These are phyloP conservation scores for Tolypeutes matacus DNA, from an alignment of 2,797 vertebrate species.

Conservation along the genomic window DNA sequence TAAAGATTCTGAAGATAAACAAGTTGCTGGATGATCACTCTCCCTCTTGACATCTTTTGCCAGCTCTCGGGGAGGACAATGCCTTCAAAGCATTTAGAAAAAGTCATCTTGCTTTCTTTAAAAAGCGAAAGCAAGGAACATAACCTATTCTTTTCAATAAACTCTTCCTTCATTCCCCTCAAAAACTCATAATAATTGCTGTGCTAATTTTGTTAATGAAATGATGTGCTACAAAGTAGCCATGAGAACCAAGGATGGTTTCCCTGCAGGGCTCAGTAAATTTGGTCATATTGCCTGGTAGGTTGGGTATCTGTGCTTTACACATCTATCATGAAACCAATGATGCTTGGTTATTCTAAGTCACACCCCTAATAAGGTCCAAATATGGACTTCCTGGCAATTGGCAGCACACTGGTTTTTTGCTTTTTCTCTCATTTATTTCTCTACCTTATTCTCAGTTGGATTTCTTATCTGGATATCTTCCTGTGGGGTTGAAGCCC, in stretches of 20 bases:
- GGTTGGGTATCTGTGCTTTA: constrained; percentile 37
- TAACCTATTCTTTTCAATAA: constrained; percentile 36
- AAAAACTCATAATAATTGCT: constrained; percentile 55
- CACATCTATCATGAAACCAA: constrained; percentile 33
- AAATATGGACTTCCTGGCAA: constrained; percentile 24
- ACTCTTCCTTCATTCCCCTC: not conserved
- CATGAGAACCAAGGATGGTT: not conserved
- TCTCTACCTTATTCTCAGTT: not conserved
- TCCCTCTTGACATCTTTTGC: not conserved
- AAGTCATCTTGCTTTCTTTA: not conserved
- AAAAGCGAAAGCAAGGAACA: constrained; percentile 10
- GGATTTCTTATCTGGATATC: not conserved
- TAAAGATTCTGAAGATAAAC: not conserved
- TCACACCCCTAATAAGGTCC: constrained; percentile 25
- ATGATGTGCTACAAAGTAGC: not conserved
- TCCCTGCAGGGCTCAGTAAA: not conserved
- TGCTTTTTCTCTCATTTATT: not conserved
- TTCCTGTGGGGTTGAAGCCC: not conserved
- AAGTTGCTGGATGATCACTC: not conserved
- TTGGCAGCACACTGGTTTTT: not conserved
- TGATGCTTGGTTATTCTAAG: constrained; percentile 62
- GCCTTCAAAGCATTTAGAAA: constrained; percentile 50
- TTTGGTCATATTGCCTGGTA: constrained; percentile 1
- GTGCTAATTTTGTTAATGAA: constrained; percentile 51
- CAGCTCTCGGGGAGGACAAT: not conserved